phyloP scores from a whole-genome alignment of 2,888 invertebrate species.

The Cataglyphis rosenhaueri region DNA sequence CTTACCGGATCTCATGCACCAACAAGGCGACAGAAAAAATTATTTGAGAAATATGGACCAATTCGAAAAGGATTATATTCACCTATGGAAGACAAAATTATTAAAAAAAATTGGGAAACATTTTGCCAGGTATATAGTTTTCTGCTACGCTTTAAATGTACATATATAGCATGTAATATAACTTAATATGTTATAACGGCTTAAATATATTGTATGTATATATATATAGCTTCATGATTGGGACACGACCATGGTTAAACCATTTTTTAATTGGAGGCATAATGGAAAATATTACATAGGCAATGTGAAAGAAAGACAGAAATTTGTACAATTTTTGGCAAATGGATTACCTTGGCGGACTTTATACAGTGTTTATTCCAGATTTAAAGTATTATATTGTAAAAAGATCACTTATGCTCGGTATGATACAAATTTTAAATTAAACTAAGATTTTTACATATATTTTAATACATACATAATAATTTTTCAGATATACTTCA shows the following conservation, averaged over 20 bases:
- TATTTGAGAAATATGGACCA: slow-evolving; percentile 70
- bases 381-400: slow-evolving; percentile 74
- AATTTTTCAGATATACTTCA: slow-evolving; percentile 60
- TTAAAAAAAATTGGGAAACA: slow-evolving; percentile 78
- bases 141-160: neutral
- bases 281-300: slow-evolving; percentile 62
- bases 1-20: slow-evolving; percentile 67
- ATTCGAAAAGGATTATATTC: slow-evolving; percentile 74
- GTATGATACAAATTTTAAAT: slow-evolving; percentile 28
- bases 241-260: slow-evolving; percentile 70
- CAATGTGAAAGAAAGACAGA: slow-evolving; percentile 65
- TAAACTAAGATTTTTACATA: slow-evolving; percentile 10
- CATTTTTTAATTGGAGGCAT: slow-evolving; percentile 73
- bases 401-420: slow-evolving; percentile 35
- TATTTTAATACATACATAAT: neutral
- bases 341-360: slow-evolving; percentile 78
- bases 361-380: slow-evolving; percentile 73
- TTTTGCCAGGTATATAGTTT: slow-evolving; percentile 79
- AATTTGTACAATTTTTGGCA: slow-evolving; percentile 79
- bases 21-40: slow-evolving; percentile 58
- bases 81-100: slow-evolving; percentile 74
- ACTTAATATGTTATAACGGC: slow-evolving; percentile 5
- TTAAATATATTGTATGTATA: neutral
- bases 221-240: slow-evolving; percentile 77
- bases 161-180: neutral